These are phyloP conservation scores for Hartigia nigra DNA, from an alignment of 2,888 invertebrate genomes.

Conservation along the genomic window DNA sequence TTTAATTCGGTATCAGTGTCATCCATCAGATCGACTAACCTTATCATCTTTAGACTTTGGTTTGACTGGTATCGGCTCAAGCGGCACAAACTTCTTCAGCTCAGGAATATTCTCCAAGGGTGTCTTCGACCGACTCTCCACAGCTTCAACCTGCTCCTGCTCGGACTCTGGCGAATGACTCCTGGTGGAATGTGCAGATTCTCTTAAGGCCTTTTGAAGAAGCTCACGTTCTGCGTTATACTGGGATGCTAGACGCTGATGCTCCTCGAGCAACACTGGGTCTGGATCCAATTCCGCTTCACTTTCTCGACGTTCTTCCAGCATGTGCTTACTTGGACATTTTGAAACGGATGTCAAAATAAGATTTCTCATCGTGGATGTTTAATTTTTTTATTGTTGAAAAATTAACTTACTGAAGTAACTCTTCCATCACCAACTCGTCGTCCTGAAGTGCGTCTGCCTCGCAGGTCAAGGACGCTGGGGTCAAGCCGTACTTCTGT, in stretches of 20 bases:
- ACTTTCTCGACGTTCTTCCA: constrained; percentile 40
- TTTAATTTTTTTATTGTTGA: neutral
- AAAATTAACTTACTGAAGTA: constrained; percentile 68
- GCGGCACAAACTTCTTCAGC: constrained; percentile 19
- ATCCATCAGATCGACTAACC: neutral
- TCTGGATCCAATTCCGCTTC: constrained; percentile 51
- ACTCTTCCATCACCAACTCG: constrained; percentile 71
- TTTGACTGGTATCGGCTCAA: constrained; percentile 26
- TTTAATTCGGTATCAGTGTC: constrained; percentile 3
- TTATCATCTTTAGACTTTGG: neutral
- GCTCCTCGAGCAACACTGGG: constrained; percentile 51
- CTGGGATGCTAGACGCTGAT: constrained; percentile 57
- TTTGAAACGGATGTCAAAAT: neutral
- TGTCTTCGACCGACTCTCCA: constrained; percentile 12
- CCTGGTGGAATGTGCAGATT: constrained; percentile 34
- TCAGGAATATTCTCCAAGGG: constrained; percentile 14
- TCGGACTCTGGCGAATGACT: constrained; percentile 25
- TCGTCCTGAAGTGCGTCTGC: constrained; percentile 65
- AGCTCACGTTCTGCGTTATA: constrained; percentile 59
- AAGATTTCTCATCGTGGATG: neutral
- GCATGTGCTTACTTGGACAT: constrained; percentile 38
- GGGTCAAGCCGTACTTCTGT: constrained; percentile 78
- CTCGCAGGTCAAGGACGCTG: constrained; percentile 69
- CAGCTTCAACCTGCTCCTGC: neutral
- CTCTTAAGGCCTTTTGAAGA: constrained; percentile 56